Percentiles rank a stretch among this genome's conserved stretches.
phyloP scores from a whole-genome alignment of 2,888 invertebrate species.

The Phalera bucephala region DNA sequence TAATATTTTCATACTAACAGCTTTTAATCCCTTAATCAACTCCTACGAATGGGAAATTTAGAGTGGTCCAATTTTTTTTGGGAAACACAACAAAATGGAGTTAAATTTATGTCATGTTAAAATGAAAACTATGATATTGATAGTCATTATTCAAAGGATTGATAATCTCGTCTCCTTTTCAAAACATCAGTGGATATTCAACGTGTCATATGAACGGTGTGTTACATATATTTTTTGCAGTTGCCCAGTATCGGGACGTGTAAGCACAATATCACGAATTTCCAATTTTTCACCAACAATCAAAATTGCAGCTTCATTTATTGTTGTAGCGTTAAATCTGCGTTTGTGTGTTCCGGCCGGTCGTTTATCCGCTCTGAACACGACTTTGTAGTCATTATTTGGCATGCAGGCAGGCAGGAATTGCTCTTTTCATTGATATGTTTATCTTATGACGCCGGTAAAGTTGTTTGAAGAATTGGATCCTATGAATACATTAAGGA shows the following conservation, averaged over 20 bases:
- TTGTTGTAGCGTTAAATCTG: too few relatives aligned
- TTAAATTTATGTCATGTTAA: too few relatives aligned
- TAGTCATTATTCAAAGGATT: not conserved
- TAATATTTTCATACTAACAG: too few relatives aligned
- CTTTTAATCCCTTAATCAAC: too few relatives aligned
- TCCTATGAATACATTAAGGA: not conserved
- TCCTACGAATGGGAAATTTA: too few relatives aligned
- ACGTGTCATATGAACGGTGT: too few relatives aligned
- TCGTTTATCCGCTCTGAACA: too few relatives aligned
- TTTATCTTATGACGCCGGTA: not conserved
- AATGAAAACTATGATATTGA: too few relatives aligned
- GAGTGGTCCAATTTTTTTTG: too few relatives aligned
- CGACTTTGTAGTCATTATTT: not conserved
- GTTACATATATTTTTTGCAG: not conserved
- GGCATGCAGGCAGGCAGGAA: not conserved
- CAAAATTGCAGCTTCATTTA: too few relatives aligned
- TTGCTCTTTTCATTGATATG: not conserved
- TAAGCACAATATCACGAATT: slow-evolving; percentile 18
- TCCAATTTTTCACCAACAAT: too few relatives aligned
- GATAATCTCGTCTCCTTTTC: not conserved
- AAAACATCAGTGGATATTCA: not conserved
- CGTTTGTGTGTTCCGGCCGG: slow-evolving; percentile 8
- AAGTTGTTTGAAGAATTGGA: not conserved
- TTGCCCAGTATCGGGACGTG: slow-evolving; percentile 10
- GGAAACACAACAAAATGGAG: too few relatives aligned